Evolutionary conservation across 2,888 invertebrate species (phyloP), one percentile per base, ranked within the genome.

Genomic region (Platycheirus albimanus): DNA sequence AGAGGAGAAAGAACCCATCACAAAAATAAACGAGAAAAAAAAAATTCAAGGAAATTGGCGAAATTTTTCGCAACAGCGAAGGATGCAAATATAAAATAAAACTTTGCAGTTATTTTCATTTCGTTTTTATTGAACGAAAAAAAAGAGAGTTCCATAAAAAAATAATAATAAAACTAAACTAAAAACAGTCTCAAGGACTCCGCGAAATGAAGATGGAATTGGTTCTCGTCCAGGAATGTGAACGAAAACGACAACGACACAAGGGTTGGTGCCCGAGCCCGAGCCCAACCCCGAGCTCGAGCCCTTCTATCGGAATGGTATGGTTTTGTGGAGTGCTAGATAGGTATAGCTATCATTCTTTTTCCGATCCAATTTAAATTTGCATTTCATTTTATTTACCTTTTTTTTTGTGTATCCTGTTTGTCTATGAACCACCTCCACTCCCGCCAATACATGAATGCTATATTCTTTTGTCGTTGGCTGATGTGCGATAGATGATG

Each of bases 281-380:
- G n/a, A n/a, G n/a, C n/a, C n/a, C n/a, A n/a, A n/a, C n/a, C n/a
- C n/a, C n/a, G n/a, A n/a, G n/a, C n/a, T n/a, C n/a, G n/a, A n/a
- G n/a, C n/a, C n/a, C n/a, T n/a, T n/a, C n/a, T 54, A 11, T 45
- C 30, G 47, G 15, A 28, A 52, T 56, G 58, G 7, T 36, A 36
- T 33, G 30, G 30, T 6, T 1, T 7, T 33, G 8, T 61, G 17
- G 28, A 41, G 56, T 41, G 41, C 38, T 45, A 45, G 13, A n/a
- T 13, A 20, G n/a, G n/a, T 76, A 70, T 80, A 70, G 66, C 70
- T 76, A 67, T 64, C 67, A 52, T 64, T 43, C 76, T 33, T 54
- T 64, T 75, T 75, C 69, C 76, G 70, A 76, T 80, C 76, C 80
- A 80, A 76, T 80, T 80, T 80, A 70, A 76, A 80, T 80, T 80